phyloP scores from a whole-genome alignment of 2,113 vertebrate species.

The Petroica traversi region DNA sequence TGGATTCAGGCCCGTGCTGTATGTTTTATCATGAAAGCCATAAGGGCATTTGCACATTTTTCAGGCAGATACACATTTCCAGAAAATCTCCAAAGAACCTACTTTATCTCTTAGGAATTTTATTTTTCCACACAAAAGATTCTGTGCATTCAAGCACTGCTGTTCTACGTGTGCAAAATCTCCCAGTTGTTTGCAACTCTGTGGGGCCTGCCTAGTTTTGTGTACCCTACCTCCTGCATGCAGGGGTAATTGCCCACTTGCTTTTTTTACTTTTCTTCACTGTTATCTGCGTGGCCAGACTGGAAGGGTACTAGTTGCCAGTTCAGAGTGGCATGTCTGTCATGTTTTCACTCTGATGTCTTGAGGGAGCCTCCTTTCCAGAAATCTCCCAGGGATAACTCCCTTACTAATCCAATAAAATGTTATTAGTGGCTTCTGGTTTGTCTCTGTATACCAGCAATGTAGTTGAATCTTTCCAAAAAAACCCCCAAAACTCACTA shows the following conservation, averaged over 20 bases:
- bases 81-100: neutral
- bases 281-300: neutral
- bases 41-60: neutral
- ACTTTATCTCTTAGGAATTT: neutral
- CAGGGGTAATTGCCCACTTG: neutral
- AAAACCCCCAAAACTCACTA: neutral
- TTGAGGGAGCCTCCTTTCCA: neutral
- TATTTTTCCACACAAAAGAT: neutral
- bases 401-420: neutral
- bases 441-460: neutral
- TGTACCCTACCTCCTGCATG: neutral
- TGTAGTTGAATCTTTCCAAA: neutral
- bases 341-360: neutral
- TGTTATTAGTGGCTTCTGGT: neutral
- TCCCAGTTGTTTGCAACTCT: neutral
- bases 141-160: neutral
- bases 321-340: neutral
- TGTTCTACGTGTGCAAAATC: neutral
- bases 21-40: neutral
- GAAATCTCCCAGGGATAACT: neutral
- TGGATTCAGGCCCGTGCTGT: neutral
- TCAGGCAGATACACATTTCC: neutral
- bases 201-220: fast-evolving
- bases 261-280: neutral
- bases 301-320: neutral